phyloP scores from a whole-genome alignment of 2,888 invertebrate genomes.

The Danaus chrysippus region DNA sequence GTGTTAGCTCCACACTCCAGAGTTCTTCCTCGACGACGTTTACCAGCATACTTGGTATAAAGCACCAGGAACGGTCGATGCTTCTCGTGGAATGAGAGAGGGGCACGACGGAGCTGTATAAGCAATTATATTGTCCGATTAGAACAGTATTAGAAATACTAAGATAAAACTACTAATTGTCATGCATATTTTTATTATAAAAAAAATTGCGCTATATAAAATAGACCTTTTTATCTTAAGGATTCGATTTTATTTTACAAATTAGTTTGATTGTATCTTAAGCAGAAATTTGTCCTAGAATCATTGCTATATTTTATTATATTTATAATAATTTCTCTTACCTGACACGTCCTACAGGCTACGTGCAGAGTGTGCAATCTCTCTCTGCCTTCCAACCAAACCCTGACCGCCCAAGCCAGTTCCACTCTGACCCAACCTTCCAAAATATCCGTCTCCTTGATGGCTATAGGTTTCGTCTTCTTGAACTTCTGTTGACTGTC shows the following conservation, averaged over 20 bases:
- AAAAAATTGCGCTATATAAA: not conserved
- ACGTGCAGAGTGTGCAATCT: conserved; percentile 86
- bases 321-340: conserved; percentile 26
- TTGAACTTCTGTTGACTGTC: conserved; percentile 84
- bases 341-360: conserved; percentile 87
- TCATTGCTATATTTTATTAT: not conserved
- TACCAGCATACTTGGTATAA: conserved; percentile 85
- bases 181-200: not conserved
- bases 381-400: conserved; percentile 85
- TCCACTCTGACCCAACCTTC: conserved; percentile 91
- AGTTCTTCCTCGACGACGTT: conserved; percentile 81
- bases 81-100: conserved; percentile 84
- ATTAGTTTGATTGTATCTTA: too few relatives aligned
- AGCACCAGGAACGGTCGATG: conserved; percentile 88
- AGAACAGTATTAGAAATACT: not conserved
- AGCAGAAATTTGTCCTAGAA: not conserved
- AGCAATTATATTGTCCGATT: not conserved
- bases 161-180: not conserved
- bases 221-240: too few relatives aligned
- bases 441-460: conserved; percentile 85
- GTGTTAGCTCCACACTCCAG: conserved; percentile 82
- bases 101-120: conserved; percentile 77
- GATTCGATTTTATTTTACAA: too few relatives aligned
- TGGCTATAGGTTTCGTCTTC: conserved; percentile 88
- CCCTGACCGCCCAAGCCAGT: conserved; percentile 85